Evolutionary conservation across 2,888 invertebrate species (phyloP).

Genomic region (Synanthedon formicaeformis): DNA sequence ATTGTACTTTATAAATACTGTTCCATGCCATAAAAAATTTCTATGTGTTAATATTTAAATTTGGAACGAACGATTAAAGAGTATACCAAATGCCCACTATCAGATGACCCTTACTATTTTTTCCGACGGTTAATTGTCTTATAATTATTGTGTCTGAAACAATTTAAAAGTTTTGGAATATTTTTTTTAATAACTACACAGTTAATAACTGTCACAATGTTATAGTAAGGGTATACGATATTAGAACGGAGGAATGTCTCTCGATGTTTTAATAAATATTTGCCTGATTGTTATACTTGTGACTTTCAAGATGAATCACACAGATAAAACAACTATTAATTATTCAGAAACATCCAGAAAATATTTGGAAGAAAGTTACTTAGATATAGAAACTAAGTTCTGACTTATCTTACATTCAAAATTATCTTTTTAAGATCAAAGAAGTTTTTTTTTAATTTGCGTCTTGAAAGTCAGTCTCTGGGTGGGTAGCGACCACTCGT

Average conservation of each 20-base stretch:
- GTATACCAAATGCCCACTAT: no score
- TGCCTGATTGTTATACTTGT: conserved; percentile 4
- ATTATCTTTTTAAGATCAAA: neutral
- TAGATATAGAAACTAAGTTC: no score
- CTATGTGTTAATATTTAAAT: no score
- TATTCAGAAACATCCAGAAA: neutral
- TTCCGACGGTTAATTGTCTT: neutral
- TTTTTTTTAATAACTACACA: neutral
- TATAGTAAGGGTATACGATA: neutral
- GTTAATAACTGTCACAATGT: neutral
- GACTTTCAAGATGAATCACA: conserved; percentile 3
- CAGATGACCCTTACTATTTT: neutral
- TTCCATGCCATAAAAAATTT: no score
- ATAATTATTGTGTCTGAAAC: neutral
- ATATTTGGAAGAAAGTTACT: no score
- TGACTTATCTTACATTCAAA: no score
- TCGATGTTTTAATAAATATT: conserved; percentile 7
- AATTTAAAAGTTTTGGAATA: neutral
- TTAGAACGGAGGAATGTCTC: conserved; percentile 4
- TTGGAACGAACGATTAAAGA: no score
- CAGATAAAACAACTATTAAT: neutral
- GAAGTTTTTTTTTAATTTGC: neutral
- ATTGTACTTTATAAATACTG: no score
- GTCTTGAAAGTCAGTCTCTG: neutral
- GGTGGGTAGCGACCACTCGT: neutral